Percentiles rank a stretch among this genome's conserved stretches.
Conservation (phyloP, 2,888 invertebrate genomes). For the Nowickia ferox region DNA sequence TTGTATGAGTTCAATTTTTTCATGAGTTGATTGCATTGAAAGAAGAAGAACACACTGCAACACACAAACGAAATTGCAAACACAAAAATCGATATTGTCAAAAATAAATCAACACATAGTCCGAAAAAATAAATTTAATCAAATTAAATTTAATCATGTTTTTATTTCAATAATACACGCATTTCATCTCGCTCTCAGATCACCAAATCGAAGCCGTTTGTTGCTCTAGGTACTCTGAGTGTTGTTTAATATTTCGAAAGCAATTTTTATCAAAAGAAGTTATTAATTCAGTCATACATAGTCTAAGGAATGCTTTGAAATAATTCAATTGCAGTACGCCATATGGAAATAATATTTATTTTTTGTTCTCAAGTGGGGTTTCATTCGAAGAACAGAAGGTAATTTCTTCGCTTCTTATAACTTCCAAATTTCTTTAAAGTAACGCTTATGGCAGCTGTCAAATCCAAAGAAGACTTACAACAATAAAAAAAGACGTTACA, state of each 20-base stretch:
- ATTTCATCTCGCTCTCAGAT: no score
- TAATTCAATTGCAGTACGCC: neutral
- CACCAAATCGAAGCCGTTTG: no score
- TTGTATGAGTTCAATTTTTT: constrained; percentile 60
- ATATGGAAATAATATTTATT: neutral
- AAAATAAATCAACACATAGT: constrained; percentile 52
- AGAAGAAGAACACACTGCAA: neutral
- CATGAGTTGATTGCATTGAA: constrained; percentile 72
- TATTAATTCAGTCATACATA: neutral
- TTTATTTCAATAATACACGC: neutral
- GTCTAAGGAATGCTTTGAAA: neutral
- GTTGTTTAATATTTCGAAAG: no score
- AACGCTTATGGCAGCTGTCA: constrained; percentile 67
- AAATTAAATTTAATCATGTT: neutral
- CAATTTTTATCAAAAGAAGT: no score
- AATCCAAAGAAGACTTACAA: constrained; percentile 56
- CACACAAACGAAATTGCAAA: constrained; percentile 18
- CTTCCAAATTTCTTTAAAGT: constrained; percentile 40
- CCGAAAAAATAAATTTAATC: constrained; percentile 21
- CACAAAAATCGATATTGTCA: constrained; percentile 53
- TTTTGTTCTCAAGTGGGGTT: constrained; percentile 42
- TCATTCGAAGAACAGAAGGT: constrained; percentile 52
- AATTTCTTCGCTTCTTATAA: neutral
- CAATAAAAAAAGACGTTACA: constrained; percentile 51
- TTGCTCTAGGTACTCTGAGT: no score